Evolutionary conservation across 2,888 invertebrate genomes (phyloP).

Genomic region (Parnassius mnemosyne): DNA sequence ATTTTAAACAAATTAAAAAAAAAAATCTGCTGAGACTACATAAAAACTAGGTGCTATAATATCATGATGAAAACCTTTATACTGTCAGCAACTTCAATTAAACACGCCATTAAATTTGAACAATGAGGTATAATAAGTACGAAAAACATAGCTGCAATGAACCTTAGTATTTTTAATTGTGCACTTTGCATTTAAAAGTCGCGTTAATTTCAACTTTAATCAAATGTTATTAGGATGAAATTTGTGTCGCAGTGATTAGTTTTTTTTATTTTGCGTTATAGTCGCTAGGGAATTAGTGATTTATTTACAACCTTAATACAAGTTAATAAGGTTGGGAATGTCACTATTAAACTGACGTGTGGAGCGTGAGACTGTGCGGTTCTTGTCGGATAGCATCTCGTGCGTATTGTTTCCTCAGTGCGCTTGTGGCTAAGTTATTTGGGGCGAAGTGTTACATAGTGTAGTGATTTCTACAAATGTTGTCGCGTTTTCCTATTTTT

Average conservation of each 20-base stretch:
- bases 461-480: slow-evolving; percentile 21
- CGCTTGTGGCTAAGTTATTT: slow-evolving; percentile 21
- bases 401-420: slow-evolving; percentile 16
- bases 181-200: background rate
- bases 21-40: too few species aligned
- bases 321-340: slow-evolving; percentile 6
- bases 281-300: slow-evolving; percentile 1
- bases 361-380: slow-evolving; percentile 26
- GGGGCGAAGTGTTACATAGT: slow-evolving; percentile 21
- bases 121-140: slow-evolving; percentile 19
- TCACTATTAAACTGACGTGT: background rate
- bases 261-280: slow-evolving; percentile 16
- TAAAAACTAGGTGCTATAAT: too few species aligned
- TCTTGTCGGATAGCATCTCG: slow-evolving; percentile 29
- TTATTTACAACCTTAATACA: slow-evolving; percentile 1
- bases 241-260: background rate
- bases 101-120: slow-evolving; percentile 15
- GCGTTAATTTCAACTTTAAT: slow-evolving; percentile 12
- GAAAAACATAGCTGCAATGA: slow-evolving; percentile 11
- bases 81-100: slow-evolving; percentile 12
- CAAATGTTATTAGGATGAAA: background rate
- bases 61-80: slow-evolving; percentile 4
- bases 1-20: too few species aligned
- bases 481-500: background rate
- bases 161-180: background rate